These are phyloP conservation scores for Diadophis punctatus DNA, from an alignment of 2,113 vertebrate genomes.

Conservation along the genomic window DNA sequence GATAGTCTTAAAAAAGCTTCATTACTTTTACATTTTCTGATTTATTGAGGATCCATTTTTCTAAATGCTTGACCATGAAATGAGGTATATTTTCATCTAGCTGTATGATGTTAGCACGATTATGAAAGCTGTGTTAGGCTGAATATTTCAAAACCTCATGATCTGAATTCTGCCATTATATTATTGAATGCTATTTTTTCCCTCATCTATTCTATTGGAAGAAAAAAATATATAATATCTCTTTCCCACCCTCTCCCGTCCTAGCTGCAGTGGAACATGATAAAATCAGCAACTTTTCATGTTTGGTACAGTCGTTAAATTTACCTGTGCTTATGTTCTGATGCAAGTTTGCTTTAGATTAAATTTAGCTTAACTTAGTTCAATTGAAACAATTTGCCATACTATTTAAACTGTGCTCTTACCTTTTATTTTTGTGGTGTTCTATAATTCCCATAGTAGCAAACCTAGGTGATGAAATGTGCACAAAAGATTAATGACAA, in stretches of 20 bases:
- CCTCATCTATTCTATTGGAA: neutral
- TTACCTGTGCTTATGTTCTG: too few relatives aligned
- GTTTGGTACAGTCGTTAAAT: neutral
- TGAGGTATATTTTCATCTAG: neutral
- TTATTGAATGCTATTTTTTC: neutral
- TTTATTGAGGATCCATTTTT: neutral
- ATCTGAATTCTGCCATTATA: neutral
- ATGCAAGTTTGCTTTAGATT: too few relatives aligned
- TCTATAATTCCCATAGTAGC: neutral
- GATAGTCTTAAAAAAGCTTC: too few relatives aligned
- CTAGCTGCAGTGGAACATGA: neutral
- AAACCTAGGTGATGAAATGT: neutral
- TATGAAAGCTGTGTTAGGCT: neutral
- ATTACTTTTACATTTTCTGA: neutral
- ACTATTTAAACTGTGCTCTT: neutral
- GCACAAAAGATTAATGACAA: too few relatives aligned
- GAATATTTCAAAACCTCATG: neutral
- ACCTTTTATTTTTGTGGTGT: neutral
- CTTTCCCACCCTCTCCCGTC: neutral
- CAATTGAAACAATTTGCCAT: neutral
- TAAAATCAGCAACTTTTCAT: neutral
- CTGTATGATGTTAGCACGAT: neutral
- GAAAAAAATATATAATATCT: too few relatives aligned
- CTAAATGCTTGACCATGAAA: neutral
- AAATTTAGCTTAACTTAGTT: neutral